Evolutionary conservation across 2,797 vertebrate species (phyloP).

Genomic region (Chloroceryle amazona): DNA sequence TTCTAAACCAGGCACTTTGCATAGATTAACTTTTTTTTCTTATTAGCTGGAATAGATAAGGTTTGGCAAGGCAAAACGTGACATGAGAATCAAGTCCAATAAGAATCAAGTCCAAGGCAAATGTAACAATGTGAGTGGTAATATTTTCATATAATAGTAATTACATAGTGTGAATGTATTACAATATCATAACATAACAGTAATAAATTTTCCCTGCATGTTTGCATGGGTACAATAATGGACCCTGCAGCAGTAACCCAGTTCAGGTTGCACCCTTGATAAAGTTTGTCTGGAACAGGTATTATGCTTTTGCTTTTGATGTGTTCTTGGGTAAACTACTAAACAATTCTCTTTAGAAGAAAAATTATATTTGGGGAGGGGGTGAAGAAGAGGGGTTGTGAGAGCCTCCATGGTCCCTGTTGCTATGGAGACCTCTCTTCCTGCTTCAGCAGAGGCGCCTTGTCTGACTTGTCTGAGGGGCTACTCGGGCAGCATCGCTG

Average conservation of each 20-base stretch:
- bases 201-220: background rate
- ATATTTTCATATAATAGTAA: background rate
- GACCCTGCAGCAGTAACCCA: background rate
- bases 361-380: background rate
- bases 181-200: background rate
- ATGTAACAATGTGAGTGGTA: background rate
- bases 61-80: background rate
- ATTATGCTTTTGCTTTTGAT: background rate
- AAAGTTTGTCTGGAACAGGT: background rate
- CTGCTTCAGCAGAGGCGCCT: background rate
- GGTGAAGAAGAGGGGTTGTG: background rate
- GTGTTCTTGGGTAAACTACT: background rate
- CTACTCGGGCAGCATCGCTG: background rate
- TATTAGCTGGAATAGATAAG: background rate
- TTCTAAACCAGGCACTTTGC: background rate
- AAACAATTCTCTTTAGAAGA: background rate
- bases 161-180: background rate
- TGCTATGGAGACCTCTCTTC: slow-evolving; percentile 48
- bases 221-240: background rate
- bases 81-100: background rate
- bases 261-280: background rate
- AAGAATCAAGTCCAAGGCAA: background rate
- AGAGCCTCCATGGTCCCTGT: background rate
- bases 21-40: background rate
- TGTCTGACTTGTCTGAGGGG: background rate